phyloP scores from a whole-genome alignment of 2,113 vertebrate genomes.

The Pheucticus melanocephalus region DNA sequence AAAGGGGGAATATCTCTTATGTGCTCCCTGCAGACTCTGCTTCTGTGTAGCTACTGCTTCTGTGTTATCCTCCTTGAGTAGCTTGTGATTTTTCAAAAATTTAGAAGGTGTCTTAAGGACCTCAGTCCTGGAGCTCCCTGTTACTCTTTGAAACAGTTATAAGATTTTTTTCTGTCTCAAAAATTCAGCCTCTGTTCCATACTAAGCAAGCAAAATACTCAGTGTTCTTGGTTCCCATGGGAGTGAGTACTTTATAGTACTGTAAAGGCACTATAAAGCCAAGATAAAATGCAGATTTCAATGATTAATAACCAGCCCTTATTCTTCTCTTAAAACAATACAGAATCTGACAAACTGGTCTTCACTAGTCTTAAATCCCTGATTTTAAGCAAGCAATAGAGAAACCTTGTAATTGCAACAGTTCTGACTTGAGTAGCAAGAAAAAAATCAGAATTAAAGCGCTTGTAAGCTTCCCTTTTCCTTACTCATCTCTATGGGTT shows the following conservation, averaged over 20 bases:
- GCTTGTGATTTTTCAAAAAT: not conserved
- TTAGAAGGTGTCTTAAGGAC: not conserved
- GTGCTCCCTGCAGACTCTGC: not conserved
- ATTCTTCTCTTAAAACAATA: not conserved
- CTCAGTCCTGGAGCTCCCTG: not conserved
- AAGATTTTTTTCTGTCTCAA: not conserved
- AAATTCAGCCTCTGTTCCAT: not conserved
- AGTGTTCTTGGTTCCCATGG: fast-evolving
- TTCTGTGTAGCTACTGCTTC: not conserved
- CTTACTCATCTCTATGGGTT: not conserved
- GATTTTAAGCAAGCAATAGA: not conserved
- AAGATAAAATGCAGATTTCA: not conserved
- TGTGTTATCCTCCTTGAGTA: not conserved
- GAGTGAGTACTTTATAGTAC: not conserved
- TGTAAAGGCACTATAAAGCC: not conserved
- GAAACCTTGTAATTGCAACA: not conserved
- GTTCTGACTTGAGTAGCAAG: not conserved
- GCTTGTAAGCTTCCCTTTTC: not conserved
- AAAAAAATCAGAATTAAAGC: not conserved
- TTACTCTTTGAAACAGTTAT: not conserved
- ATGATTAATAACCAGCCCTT: not conserved
- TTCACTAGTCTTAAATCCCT: fast-evolving
- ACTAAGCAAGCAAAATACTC: not conserved
- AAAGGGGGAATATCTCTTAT: not conserved
- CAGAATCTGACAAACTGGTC: not conserved